A percentile compares a stretch with the other conserved stretches of the same genome.
phyloP scores from a whole-genome alignment of 37 sponge, comb jelly and placozoan genomes.

The Mnemiopsis leidyi region DNA sequence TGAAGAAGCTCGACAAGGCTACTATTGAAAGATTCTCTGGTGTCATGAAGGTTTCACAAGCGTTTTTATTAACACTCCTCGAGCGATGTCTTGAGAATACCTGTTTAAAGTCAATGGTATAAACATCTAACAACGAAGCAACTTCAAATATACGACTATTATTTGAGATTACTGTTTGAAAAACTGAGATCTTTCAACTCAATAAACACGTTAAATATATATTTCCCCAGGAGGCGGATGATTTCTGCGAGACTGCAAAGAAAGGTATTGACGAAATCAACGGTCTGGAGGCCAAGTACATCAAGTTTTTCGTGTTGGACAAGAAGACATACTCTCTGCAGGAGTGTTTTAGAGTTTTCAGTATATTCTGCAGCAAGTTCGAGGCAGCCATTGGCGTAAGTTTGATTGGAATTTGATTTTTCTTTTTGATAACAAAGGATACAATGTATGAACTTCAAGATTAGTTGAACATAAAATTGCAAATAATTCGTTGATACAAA shows the following conservation, averaged over 20 bases:
- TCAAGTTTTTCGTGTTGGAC: constrained; percentile 45
- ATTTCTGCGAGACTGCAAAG: neutral
- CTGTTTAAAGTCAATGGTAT: neutral
- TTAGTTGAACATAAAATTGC: too few relatives aligned
- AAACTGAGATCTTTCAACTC: too few relatives aligned
- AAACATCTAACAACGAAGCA: too few relatives aligned
- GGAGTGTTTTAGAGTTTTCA: neutral
- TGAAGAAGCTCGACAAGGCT: neutral
- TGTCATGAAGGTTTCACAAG: neutral
- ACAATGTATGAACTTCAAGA: too few relatives aligned
- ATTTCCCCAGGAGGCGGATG: neutral
- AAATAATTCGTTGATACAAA: too few relatives aligned
- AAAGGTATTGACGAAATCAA: constrained; percentile 14
- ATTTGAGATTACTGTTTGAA: too few relatives aligned
- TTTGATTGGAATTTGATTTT: too few relatives aligned
- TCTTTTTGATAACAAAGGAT: too few relatives aligned
- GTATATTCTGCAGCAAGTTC: constrained; percentile 28
- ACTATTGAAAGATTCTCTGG: neutral
- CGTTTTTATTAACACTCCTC: neutral
- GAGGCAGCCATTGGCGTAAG: neutral
- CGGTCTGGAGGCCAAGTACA: constrained; percentile 4
- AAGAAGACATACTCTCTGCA: constrained; percentile 38
- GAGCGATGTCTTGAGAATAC: neutral
- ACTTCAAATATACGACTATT: too few relatives aligned
- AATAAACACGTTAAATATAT: too few relatives aligned